Evolutionary conservation across 2,888 invertebrate species (phyloP).

Genomic region (Epinotia ramella): DNA sequence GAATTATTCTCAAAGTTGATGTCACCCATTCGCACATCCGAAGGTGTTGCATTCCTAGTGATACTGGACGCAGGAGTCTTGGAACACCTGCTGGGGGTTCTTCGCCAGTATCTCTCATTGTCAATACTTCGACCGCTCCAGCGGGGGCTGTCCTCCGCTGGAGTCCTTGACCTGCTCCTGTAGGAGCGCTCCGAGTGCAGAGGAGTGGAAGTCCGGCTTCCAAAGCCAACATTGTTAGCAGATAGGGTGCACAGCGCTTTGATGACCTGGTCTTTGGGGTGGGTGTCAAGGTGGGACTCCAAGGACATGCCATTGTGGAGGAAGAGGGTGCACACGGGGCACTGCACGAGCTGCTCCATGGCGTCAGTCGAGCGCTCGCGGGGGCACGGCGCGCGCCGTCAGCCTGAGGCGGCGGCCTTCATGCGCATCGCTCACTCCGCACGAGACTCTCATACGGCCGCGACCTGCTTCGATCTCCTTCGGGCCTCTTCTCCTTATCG

Average conservation of each 20-base stretch:
- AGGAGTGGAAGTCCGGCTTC: constrained; percentile 76
- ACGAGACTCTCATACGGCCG: constrained; percentile 68
- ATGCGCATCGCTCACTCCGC: constrained; percentile 78
- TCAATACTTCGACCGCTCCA: constrained; percentile 69
- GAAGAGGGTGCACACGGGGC: constrained; percentile 94
- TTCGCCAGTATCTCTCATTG: constrained; percentile 76
- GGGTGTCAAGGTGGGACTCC: constrained; percentile 92
- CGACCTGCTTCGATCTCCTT: constrained; percentile 77
- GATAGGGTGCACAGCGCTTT: constrained; percentile 88
- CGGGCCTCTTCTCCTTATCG: constrained; percentile 77
- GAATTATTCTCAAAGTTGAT: constrained; percentile 69
- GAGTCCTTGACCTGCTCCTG: constrained; percentile 74
- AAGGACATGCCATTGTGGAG: constrained; percentile 93
- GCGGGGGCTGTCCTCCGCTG: constrained; percentile 69
- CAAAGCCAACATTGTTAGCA: constrained; percentile 72
- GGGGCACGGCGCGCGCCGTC: constrained; percentile 57
- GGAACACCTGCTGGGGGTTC: constrained; percentile 71
- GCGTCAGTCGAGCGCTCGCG: constrained; percentile 50
- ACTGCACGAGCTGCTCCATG: constrained; percentile 85
- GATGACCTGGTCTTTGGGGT: constrained; percentile 95
- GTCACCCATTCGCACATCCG: constrained; percentile 68
- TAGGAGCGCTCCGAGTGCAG: constrained; percentile 74
- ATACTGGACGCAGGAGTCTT: constrained; percentile 63
- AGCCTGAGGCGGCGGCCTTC: constrained; percentile 69
- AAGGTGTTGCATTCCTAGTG: constrained; percentile 67